phyloP scores from a whole-genome alignment of 2,113 vertebrate genomes.

The Alaudala cheleensis region DNA sequence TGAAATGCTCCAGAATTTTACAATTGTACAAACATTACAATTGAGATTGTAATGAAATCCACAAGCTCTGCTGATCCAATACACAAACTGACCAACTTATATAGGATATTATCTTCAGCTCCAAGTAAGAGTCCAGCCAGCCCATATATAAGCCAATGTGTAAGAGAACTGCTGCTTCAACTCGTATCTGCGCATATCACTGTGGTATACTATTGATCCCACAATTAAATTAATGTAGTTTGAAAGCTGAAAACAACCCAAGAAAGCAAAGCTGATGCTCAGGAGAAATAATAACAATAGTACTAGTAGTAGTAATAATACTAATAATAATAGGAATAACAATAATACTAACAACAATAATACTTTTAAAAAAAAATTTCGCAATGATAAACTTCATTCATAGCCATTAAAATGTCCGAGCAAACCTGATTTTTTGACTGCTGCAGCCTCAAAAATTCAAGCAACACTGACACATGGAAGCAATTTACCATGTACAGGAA shows the following conservation, averaged over 20 bases:
- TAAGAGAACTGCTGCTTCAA: not conserved
- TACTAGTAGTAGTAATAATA: not conserved
- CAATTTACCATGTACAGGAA: not conserved
- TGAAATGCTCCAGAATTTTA: not conserved
- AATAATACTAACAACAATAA: not conserved
- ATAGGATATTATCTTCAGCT: not conserved
- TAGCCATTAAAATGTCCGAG: not conserved
- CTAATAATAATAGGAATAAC: not conserved
- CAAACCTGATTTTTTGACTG: not conserved
- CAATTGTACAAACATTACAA: no score
- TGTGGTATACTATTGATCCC: not conserved
- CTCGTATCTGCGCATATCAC: rapidly evolving
- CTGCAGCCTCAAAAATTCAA: not conserved
- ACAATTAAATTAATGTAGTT: not conserved
- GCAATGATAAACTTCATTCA: not conserved
- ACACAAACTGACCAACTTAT: not conserved
- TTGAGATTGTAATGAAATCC: not conserved
- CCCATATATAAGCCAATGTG: rapidly evolving
- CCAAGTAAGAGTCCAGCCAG: not conserved
- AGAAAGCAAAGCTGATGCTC: not conserved
- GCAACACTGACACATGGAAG: not conserved
- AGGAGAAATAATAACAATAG: not conserved
- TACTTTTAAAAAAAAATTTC: not conserved
- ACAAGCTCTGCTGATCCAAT: not conserved
- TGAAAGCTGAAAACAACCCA: not conserved